Evolutionary conservation across 2,797 vertebrate genomes (phyloP).

Genomic region (Furcifer pardalis): DNA sequence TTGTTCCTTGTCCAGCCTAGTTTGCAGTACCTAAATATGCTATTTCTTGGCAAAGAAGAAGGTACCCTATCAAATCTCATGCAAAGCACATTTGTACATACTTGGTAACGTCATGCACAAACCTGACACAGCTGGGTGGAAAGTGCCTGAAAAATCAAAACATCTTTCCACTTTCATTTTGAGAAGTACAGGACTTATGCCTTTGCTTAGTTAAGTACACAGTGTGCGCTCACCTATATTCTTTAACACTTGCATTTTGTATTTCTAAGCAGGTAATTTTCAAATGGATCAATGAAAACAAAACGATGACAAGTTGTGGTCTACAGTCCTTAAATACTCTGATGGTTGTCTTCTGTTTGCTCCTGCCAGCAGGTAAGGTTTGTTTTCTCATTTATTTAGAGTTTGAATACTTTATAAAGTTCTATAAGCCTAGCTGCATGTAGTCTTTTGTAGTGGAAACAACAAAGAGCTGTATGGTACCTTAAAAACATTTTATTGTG

Average conservation of each 20-base stretch:
- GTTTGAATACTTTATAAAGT: not conserved
- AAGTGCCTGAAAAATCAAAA: not conserved
- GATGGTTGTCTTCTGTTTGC: constrained; percentile 86
- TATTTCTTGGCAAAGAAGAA: not conserved
- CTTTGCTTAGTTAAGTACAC: not conserved
- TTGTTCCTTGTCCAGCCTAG: not conserved
- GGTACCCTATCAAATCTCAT: not conserved
- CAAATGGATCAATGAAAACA: constrained; percentile 85
- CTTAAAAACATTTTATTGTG: not conserved
- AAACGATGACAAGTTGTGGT: constrained; percentile 96
- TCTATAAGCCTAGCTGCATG: not conserved
- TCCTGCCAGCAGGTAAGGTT: constrained; percentile 90
- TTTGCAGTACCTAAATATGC: not conserved
- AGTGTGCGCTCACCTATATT: not conserved
- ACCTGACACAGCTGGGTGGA: too few species aligned
- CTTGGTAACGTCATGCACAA: not conserved
- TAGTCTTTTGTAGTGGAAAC: not conserved
- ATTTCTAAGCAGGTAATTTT: constrained; percentile 67
- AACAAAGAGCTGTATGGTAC: not conserved
- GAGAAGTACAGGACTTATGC: not conserved
- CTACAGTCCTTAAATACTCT: constrained; percentile 90
- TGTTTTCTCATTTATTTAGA: not conserved
- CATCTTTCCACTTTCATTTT: not conserved
- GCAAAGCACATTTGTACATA: not conserved
- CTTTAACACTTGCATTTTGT: constrained; percentile 36